Percentiles rank a stretch among this genome's conserved stretches.
phyloP scores from a whole-genome alignment of 2,797 vertebrate genomes.

The Ctenopoma kingsleyae region DNA sequence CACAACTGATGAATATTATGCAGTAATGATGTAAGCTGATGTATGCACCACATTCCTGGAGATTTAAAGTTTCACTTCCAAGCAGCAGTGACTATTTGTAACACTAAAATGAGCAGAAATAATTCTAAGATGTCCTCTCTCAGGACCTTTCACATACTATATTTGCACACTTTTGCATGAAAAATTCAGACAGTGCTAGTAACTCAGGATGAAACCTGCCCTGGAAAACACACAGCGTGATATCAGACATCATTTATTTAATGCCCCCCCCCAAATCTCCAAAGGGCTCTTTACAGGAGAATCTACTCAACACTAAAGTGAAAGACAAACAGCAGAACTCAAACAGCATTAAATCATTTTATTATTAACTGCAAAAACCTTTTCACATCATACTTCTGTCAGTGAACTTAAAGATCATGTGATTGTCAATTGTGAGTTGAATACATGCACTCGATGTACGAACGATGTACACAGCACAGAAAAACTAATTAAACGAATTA shows the following conservation, averaged over 20 bases:
- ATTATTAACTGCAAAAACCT: conserved; percentile 28
- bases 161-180: conserved; percentile 23
- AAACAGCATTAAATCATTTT: conserved; percentile 22
- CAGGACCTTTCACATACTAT: conserved; percentile 1
- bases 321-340: conserved; percentile 26
- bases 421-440: not conserved
- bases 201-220: conserved; percentile 20
- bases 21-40: not conserved
- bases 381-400: not conserved
- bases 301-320: not conserved
- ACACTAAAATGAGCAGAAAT: not conserved
- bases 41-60: not conserved
- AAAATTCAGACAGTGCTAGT: conserved; percentile 31
- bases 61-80: not conserved
- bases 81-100: not conserved
- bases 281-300: conserved; percentile 25
- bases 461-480: not conserved
- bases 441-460: not conserved
- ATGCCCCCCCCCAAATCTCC: not conserved
- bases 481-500: not conserved
- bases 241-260: conserved; percentile 58
- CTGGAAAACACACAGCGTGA: conserved; percentile 48
- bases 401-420: no score
- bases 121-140: not conserved
- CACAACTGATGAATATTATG: not conserved